A percentile compares a stretch with the other conserved stretches of the same genome.
These are phyloP conservation scores for Buceros bicornis DNA, from an alignment of 2,797 vertebrate genomes.

Conservation along the genomic window DNA sequence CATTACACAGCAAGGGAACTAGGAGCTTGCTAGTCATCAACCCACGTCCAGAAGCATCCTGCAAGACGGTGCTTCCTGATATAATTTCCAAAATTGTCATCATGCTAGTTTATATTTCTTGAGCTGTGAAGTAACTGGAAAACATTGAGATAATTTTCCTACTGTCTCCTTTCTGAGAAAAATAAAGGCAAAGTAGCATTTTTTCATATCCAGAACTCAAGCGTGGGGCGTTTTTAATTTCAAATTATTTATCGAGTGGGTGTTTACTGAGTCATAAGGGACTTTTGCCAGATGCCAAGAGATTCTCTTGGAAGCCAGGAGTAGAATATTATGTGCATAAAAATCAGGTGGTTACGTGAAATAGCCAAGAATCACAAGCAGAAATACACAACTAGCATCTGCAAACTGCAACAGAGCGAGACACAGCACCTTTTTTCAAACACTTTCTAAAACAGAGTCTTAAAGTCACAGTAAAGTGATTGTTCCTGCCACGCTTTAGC, in stretches of 20 bases:
- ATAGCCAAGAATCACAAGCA: slow-evolving; percentile 29
- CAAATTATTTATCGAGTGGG: slow-evolving; percentile 41
- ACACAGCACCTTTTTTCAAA: not conserved
- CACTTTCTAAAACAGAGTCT: not conserved
- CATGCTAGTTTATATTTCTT: not conserved
- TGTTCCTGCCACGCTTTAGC: not conserved
- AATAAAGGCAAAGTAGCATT: not conserved
- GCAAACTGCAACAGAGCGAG: not conserved
- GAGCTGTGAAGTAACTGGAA: not conserved
- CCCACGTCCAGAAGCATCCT: not conserved
- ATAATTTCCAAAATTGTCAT: not conserved
- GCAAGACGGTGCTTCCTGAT: not conserved
- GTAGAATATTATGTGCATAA: not conserved
- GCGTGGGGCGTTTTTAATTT: not conserved
- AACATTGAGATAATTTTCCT: not conserved
- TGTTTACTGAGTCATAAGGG: slow-evolving; percentile 2
- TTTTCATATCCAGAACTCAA: not conserved
- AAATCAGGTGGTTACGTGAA: slow-evolving; percentile 1
- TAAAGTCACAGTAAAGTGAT: not conserved
- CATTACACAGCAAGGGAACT: not conserved
- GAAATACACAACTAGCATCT: not conserved
- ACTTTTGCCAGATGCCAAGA: slow-evolving; percentile 4
- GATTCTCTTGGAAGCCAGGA: slow-evolving; percentile 26
- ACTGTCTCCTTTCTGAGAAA: not conserved
- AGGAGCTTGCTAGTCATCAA: not conserved